Evolutionary conservation across 2,797 vertebrate genomes (phyloP), one percentile per base, ranked within the genome.

Genomic region (Enteromius fasciolatus): DNA sequence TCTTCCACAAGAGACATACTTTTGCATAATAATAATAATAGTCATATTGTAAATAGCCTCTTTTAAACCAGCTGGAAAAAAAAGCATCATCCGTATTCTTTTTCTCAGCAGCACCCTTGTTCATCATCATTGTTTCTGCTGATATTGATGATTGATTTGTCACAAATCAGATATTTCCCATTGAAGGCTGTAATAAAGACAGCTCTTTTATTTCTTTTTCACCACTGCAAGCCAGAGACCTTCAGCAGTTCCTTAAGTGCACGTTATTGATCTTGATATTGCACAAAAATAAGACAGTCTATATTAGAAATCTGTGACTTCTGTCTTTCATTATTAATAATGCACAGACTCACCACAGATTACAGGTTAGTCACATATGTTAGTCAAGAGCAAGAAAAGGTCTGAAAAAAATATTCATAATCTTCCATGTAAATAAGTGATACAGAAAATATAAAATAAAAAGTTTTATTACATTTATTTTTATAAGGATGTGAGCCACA

Each of bases 1-100:
- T 33, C 50, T 59, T 57, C 52, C 73, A 59, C 73, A 59, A 75
- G 52, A 75, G 73, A 75, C 52, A 59, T 59, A 17, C 10, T 75
- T 57, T 41, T 75, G 73, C 52, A 75, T 59, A 75, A 59, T 75
- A 57, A 57, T 23, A 57, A 23, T 23, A 36, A 36, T 36, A 63
- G n/a, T 10, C 33, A 17, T 17, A 57, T 25, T 75, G 33, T 41
- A 41, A 39, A 75, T 6, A 41, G 73, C 52, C n/a, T 75, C 50
- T 75, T 1, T 57, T 25, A 59, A 57, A 75, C 3, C 33, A 25
- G 8, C 20, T 5, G 48, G 10, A 20, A 36, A 23, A 11, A 36
- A 59, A 61, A 46, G 10, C 15, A 1, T n/a, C 3, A 3, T 41
- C 14, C 17, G 17, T 63, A 17, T 50, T 66, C 3, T 66, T 77